phyloP scores from a whole-genome alignment of 2,797 vertebrate species.

The Knipowitschia caucasica region DNA sequence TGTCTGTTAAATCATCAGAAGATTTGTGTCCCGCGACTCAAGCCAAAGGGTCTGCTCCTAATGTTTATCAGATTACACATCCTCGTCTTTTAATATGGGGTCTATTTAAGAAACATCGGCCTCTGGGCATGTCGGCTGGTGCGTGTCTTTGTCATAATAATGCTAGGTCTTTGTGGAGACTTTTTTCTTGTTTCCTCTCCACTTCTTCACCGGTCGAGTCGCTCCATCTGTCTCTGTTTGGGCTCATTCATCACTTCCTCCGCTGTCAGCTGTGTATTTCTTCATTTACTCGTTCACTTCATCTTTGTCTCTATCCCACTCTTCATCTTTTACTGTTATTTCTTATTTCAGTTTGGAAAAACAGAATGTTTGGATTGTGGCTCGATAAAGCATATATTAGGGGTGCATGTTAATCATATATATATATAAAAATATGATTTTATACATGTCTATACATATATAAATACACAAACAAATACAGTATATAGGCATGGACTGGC shows the following conservation, averaged over 20 bases:
- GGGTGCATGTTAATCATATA: no score
- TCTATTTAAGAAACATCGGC: constrained; percentile 42
- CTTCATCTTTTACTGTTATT: constrained; percentile 28
- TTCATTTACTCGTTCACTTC: constrained; percentile 59
- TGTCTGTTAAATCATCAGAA: constrained; percentile 43
- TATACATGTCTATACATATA: no score
- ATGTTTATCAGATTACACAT: constrained; percentile 47
- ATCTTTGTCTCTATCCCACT: constrained; percentile 51
- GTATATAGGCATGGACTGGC: not conserved
- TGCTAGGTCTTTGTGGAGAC: constrained; percentile 35
- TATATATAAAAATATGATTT: no score
- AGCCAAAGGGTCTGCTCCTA: constrained; percentile 39
- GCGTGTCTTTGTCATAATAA: constrained; percentile 21
- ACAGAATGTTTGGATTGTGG: no score
- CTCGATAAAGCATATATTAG: no score
- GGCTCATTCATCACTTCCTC: constrained; percentile 66
- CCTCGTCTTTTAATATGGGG: constrained; percentile 48
- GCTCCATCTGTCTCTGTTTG: constrained; percentile 52
- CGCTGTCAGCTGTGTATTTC: constrained; percentile 58
- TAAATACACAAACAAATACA: no score
- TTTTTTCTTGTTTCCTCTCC: constrained; percentile 39
- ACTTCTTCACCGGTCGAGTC: constrained; percentile 26
- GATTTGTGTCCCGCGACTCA: constrained; percentile 42
- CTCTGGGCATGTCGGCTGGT: constrained; percentile 23
- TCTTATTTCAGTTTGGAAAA: constrained; percentile 19